phyloP scores from a whole-genome alignment of 2,797 vertebrate species.

The Allochrocebus solatus region DNA sequence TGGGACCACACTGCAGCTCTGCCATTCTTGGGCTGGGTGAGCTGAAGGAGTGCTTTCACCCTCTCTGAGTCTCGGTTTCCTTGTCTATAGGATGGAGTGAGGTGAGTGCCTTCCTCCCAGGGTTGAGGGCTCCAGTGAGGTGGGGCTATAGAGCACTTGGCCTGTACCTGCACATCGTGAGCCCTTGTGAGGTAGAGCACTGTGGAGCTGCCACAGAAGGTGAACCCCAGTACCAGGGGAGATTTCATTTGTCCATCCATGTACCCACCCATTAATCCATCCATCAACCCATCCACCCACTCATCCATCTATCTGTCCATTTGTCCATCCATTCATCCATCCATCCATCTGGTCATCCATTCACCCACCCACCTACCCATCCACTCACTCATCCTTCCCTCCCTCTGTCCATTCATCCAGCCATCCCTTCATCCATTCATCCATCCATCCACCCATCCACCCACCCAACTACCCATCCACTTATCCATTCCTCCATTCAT shows the following conservation, averaged over 20 bases:
- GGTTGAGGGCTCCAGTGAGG: not conserved
- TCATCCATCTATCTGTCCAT: not conserved
- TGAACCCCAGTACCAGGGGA: fast-evolving
- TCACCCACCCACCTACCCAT: not conserved
- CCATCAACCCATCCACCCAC: not conserved
- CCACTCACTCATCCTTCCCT: not conserved
- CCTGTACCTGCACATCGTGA: too few species aligned
- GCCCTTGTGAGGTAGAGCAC: fast-evolving
- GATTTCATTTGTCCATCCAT: not conserved
- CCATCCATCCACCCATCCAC: too few species aligned
- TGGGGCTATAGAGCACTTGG: not conserved
- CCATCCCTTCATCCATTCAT: not conserved
- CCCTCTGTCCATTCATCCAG: not conserved
- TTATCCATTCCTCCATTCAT: too few species aligned
- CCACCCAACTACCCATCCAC: too few species aligned
- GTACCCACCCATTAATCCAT: too few species aligned
- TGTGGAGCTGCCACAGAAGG: not conserved
- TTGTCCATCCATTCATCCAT: not conserved
- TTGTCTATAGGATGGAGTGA: not conserved
- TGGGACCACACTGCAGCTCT: fast-evolving
- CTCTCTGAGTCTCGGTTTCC: fast-evolving
- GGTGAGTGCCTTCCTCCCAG: fast-evolving
- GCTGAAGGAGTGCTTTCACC: fast-evolving
- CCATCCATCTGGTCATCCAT: not conserved
- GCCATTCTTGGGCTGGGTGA: not conserved